Percentiles rank a stretch among this genome's conserved stretches.
phyloP scores from a whole-genome alignment of 2,888 invertebrate genomes.

The Caenorhabditis panamensis region DNA sequence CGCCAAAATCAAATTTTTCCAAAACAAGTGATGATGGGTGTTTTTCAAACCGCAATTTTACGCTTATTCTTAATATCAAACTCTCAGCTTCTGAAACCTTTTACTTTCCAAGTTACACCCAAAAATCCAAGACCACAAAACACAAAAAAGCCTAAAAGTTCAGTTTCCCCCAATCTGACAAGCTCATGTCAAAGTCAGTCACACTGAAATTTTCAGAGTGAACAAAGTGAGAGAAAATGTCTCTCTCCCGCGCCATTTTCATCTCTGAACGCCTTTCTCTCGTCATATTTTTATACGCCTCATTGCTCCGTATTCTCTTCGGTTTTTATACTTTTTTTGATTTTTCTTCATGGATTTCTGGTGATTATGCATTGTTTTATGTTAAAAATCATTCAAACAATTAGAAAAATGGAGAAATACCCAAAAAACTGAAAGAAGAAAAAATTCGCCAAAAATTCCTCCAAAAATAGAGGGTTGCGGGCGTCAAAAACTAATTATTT shows the following conservation, averaged over 20 bases:
- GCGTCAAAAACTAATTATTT: constrained; percentile 11
- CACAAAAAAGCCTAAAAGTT: not conserved
- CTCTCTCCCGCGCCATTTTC: constrained; percentile 19
- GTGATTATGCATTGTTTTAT: too few species aligned
- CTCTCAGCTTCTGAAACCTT: not conserved
- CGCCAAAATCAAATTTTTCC: too few species aligned
- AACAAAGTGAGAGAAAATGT: constrained; percentile 1
- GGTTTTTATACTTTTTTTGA: constrained; percentile 4
- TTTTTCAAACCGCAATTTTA: not conserved
- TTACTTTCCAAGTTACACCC: too few species aligned
- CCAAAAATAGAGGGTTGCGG: not conserved
- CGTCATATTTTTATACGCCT: constrained; percentile 50
- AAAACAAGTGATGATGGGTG: not conserved
- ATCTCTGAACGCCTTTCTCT: constrained; percentile 45
- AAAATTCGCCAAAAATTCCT: constrained; percentile 8
- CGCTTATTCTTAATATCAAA: not conserved
- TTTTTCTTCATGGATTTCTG: too few species aligned
- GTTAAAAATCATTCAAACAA: not conserved
- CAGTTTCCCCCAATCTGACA: constrained; percentile 20
- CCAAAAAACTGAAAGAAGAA: too few species aligned
- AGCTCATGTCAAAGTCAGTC: constrained; percentile 38
- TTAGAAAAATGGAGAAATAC: too few species aligned
- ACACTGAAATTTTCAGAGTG: constrained; percentile 22
- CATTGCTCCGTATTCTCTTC: constrained; percentile 25
- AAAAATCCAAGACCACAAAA: constrained; percentile 5